Evolutionary conservation across 2,113 vertebrate species (phyloP), one percentile per base, ranked within the genome.

Genomic region (Anhinga anhinga): DNA sequence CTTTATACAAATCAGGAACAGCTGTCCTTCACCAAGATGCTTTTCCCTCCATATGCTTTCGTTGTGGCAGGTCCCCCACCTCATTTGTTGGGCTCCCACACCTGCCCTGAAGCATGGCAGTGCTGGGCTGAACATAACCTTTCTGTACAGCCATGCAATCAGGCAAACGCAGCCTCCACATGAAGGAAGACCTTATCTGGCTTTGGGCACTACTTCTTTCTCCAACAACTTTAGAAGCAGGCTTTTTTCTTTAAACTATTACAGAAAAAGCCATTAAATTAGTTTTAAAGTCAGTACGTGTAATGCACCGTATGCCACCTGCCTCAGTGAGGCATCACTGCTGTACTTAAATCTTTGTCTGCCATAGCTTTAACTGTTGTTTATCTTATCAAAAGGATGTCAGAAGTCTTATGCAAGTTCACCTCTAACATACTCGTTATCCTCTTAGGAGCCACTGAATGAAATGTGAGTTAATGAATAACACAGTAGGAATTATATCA

Each of bases 391-490:
- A 79, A 82, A 95, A 76, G 69, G 85, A 90, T 93, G 82, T 45
- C 87, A 71, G 44, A 85, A 85, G 74, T 56, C 95, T 91, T 79
- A 47, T 16, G 73, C 95, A 97, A 97, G 93, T 93, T 93, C 91
- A 91, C 70, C 89, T 94, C 89, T 90, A 94, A 85, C 7, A 11
- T 59, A 61, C 62, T 93, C 3, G 0, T 94, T 93, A 93, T 76
- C 82, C 90, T 96, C 88, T 87, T 70, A 86, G 70, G 82, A 95
- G 84, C 73, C 86, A 86, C 2, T 93, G 78, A 96, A 96, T 93
- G 94, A 97, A 96, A 89, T 83, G 86, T 4, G 86, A 97, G 92
- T 92, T 97, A 96, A 97, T 97, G 95, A 97, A 94, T 92, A 94
- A 90, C 92, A 85, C 91, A 82, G 82, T 5, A 88, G 95, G 90